A percentile compares a stretch with the other conserved stretches of the same genome.
phyloP scores from a whole-genome alignment of 2,888 invertebrate species.

The Agrochola circellaris region DNA sequence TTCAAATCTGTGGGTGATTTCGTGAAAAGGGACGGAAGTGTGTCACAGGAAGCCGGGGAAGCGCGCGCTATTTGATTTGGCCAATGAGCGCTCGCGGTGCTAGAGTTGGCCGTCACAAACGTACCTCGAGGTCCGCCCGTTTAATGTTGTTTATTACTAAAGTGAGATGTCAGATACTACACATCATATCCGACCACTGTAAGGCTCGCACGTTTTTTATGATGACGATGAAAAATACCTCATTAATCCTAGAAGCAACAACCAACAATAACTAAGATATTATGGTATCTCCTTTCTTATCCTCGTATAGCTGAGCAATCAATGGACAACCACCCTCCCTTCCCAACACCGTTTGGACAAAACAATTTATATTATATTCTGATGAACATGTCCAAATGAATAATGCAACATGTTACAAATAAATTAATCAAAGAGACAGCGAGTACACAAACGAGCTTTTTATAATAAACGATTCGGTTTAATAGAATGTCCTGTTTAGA shows the following conservation, averaged over 20 bases:
- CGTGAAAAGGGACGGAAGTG: too few relatives aligned
- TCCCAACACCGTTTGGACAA: conserved; percentile 56
- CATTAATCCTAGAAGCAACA: neutral
- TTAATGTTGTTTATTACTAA: too few relatives aligned
- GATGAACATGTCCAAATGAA: conserved; percentile 67
- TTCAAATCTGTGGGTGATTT: too few relatives aligned
- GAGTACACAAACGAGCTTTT: conserved; percentile 49
- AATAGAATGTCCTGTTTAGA: conserved; percentile 51
- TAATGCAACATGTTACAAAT: conserved; percentile 67
- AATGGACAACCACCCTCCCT: conserved; percentile 15
- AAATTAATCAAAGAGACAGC: conserved; percentile 62
- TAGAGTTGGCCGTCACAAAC: too few relatives aligned
- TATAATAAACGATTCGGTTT: conserved; percentile 49
- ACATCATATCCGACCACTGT: too few relatives aligned
- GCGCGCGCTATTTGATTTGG: too few relatives aligned
- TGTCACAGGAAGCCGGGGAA: too few relatives aligned
- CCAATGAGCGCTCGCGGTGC: too few relatives aligned
- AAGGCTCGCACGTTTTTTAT: neutral
- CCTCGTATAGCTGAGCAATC: conserved; percentile 16
- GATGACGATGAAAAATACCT: neutral
- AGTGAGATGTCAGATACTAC: too few relatives aligned
- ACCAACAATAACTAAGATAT: too few relatives aligned
- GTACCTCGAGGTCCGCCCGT: too few relatives aligned
- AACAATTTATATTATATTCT: conserved; percentile 70
- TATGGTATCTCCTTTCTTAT: too few relatives aligned